A percentile compares a stretch with the other conserved stretches of the same genome.
Conservation (phyloP, 2,888 invertebrate species). For the Lithophane leautieri region DNA sequence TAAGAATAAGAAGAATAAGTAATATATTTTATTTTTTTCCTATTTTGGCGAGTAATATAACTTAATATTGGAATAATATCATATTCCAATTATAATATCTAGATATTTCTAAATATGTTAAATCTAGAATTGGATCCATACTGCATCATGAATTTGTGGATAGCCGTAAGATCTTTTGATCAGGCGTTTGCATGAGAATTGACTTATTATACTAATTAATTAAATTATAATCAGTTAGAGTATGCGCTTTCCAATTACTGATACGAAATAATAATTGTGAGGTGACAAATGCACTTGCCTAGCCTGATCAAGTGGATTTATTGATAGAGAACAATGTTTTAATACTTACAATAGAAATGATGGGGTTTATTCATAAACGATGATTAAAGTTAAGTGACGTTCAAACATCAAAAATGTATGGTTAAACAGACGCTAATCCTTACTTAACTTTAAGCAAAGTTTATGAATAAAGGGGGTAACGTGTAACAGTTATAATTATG, state of each 20-base stretch:
- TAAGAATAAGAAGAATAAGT: too few relatives aligned
- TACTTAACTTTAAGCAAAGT: too few relatives aligned
- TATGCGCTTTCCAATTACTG: not conserved
- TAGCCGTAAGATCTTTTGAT: not conserved
- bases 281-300: too few relatives aligned
- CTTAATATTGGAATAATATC: slow-evolving; percentile 2
- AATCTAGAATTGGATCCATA: not conserved
- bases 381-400: too few relatives aligned
- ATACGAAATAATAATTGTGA: not conserved
- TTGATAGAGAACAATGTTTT: not conserved
- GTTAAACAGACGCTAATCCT: too few relatives aligned
- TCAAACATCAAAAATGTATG: too few relatives aligned
- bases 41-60: too few relatives aligned
- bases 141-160: not conserved
- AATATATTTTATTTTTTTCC: too few relatives aligned
- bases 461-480: too few relatives aligned
- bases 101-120: not conserved
- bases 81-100: not conserved
- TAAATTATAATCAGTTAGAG: not conserved
- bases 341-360: not conserved
- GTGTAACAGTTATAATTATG: too few relatives aligned
- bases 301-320: too few relatives aligned
- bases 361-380: too few relatives aligned
- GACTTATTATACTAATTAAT: not conserved
- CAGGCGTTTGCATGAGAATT: not conserved